Conservation (phyloP, 2,888 invertebrate species). For the Drosophila algonquin region DNA sequence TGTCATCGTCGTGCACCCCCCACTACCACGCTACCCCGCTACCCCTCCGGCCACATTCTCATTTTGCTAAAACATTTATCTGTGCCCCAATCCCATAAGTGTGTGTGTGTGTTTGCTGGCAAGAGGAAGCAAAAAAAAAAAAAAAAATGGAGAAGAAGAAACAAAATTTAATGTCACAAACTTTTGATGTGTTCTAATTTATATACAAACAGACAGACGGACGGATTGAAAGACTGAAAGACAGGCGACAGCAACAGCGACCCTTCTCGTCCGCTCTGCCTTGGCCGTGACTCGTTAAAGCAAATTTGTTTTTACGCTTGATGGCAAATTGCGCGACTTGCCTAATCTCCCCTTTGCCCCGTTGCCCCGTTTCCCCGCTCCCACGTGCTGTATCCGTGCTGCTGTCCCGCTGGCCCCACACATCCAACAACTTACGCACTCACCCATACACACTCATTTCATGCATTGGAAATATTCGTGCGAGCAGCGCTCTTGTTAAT, state of each 20-base stretch:
- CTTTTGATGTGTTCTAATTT: conserved; percentile 75
- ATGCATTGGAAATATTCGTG: conserved; percentile 61
- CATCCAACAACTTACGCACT: background rate
- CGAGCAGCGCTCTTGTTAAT: conserved; percentile 63
- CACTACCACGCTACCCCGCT: background rate
- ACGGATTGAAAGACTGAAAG: conserved; percentile 23
- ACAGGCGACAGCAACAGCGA: background rate
- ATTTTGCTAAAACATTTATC: conserved; percentile 74
- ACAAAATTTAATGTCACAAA: conserved; percentile 62
- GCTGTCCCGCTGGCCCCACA: background rate
- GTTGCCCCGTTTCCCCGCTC: background rate
- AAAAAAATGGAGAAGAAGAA: conserved; percentile 14
- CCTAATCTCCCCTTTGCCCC: conserved; percentile 12
- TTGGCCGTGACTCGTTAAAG: conserved; percentile 60
- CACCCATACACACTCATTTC: background rate
- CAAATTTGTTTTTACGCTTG: conserved; percentile 77
- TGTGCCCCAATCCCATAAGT: conserved; percentile 50
- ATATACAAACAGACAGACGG: conserved; percentile 57
- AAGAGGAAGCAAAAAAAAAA: background rate
- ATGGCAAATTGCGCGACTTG: conserved; percentile 70
- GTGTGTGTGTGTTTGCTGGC: conserved; percentile 11
- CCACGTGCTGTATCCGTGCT: background rate
- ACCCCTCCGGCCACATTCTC: conserved; percentile 21
- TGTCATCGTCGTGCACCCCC: conserved; percentile 51
- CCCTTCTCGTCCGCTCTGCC: conserved; percentile 14